These are phyloP conservation scores for Mirza zaza DNA, from an alignment of 2,113 vertebrate species.

Conservation along the genomic window DNA sequence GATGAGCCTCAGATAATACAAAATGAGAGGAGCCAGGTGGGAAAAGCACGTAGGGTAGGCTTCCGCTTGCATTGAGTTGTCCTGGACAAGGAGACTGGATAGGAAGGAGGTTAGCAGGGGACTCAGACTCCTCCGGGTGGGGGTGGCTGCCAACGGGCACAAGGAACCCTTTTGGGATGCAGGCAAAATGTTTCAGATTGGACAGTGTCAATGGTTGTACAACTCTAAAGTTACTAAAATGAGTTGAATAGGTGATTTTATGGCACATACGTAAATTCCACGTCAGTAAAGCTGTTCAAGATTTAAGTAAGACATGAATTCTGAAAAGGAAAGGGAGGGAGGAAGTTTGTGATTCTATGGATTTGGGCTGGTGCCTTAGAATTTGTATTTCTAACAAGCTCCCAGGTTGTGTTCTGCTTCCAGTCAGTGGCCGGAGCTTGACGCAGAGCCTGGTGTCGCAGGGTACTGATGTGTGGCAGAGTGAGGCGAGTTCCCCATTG, in stretches of 20 bases:
- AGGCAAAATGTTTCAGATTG: neutral
- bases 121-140: neutral
- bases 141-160: neutral
- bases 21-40: neutral
- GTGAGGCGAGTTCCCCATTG: neutral
- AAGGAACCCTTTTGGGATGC: neutral
- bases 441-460: neutral
- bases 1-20: neutral
- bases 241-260: neutral
- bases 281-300: neutral
- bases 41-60: neutral
- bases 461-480: neutral
- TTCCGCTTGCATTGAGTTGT: neutral
- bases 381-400: neutral
- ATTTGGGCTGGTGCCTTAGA: neutral
- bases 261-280: neutral
- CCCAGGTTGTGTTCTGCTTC: neutral
- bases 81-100: neutral
- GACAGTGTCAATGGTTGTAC: neutral
- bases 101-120: neutral
- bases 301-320: neutral
- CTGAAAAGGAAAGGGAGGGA: too few species aligned
- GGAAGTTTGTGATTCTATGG: neutral
- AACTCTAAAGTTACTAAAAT: neutral
- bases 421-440: neutral